These are phyloP conservation scores for Vanessa atalanta DNA, from an alignment of 1,140 invertebrate genomes.

Conservation along the genomic window DNA sequence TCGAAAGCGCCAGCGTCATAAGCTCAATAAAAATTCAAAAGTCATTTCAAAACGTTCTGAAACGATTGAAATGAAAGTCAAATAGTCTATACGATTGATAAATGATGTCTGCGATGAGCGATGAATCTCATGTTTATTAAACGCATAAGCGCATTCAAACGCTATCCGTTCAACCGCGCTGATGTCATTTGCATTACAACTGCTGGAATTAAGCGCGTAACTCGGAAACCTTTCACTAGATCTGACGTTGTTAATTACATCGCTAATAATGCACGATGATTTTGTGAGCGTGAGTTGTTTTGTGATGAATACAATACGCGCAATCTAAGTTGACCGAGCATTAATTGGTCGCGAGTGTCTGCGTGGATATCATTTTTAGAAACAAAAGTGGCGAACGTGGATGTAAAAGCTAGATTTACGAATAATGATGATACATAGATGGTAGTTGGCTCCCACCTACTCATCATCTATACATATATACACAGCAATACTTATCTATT, in stretches of 20 bases:
- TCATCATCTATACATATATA: no score
- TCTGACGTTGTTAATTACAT: conserved; percentile 12
- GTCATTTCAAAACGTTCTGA: conserved; percentile 4
- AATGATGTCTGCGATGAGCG: conserved; percentile 8
- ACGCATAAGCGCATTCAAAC: conserved; percentile 18
- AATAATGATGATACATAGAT: no score
- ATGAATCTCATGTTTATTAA: conserved; percentile 18
- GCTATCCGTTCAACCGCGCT: conserved; percentile 18
- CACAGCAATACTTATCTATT: no score
- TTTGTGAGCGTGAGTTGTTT: conserved; percentile 8
- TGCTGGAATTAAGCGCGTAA: conserved; percentile 18
- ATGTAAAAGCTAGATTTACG: no score
- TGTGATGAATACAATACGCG: neutral
- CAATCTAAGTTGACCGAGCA: no score
- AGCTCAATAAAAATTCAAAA: conserved; percentile 3
- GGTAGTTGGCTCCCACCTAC: no score
- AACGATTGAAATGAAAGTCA: conserved; percentile 15
- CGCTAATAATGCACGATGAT: conserved; percentile 2
- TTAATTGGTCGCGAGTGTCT: no score
- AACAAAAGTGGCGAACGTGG: no score
- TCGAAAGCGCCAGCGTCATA: neutral
- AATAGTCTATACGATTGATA: conserved; percentile 15
- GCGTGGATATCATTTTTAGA: no score
- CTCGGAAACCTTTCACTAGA: conserved; percentile 14
- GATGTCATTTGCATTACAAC: conserved; percentile 26